A percentile compares a stretch with the other conserved stretches of the same genome.
These are phyloP conservation scores for Dicrostonyx torquatus DNA, from an alignment of 2,797 vertebrate genomes.

Conservation along the genomic window DNA sequence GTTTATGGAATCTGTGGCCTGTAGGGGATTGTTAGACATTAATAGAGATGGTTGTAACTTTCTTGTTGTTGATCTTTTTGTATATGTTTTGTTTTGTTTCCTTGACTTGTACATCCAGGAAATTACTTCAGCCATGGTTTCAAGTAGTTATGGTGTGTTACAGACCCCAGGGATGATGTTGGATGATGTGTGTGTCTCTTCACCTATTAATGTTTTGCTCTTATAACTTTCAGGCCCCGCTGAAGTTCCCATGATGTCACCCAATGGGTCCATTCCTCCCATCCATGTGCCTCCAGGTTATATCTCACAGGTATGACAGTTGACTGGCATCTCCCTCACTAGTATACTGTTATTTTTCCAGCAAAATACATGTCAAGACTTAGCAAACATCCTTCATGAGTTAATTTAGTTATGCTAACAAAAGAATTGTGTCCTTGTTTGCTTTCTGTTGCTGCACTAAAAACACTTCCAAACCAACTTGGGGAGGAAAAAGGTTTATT, in stretches of 20 bases:
- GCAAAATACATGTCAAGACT: background rate
- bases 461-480: background rate
- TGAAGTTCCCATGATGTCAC: slow-evolving; percentile 99
- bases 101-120: background rate
- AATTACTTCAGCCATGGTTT: slow-evolving; percentile 34
- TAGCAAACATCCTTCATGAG: background rate
- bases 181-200: background rate
- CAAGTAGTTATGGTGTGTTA: background rate
- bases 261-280: slow-evolving; percentile 97
- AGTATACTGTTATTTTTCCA: background rate
- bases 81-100: background rate
- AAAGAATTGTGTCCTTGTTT: background rate
- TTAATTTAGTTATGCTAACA: background rate
- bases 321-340: background rate
- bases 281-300: slow-evolving; percentile 98
- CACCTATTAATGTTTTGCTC: slow-evolving; percentile 28
- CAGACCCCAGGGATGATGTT: background rate
- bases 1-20: slow-evolving; percentile 12
- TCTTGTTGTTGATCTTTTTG: background rate
- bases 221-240: slow-evolving; percentile 90
- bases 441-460: background rate
- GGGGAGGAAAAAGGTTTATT: background rate
- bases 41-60: background rate
- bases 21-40: slow-evolving; percentile 28
- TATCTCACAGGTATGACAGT: slow-evolving; percentile 94